Conservation (phyloP, 2,888 invertebrate genomes). For the Andrena hattorfiana region DNA sequence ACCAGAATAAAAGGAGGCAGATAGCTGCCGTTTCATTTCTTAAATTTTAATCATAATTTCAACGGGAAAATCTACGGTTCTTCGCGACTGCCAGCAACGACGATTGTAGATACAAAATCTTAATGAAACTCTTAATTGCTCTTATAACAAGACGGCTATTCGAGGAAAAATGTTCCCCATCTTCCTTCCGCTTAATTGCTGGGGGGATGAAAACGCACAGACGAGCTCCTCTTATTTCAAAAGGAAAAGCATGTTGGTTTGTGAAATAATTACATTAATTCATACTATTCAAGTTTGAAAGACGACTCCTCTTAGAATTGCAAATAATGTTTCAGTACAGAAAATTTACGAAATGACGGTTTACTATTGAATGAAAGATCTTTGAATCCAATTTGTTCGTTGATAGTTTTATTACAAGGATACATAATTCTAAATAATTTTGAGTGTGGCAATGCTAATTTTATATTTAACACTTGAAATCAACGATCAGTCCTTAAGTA, state of each 20-base stretch:
- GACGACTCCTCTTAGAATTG: background rate
- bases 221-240: background rate
- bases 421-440: too few species aligned
- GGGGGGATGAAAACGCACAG: background rate
- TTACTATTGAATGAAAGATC: too few species aligned
- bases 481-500: too few species aligned
- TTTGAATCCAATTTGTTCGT: too few species aligned
- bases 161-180: conserved; percentile 9
- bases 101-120: conserved; percentile 26
- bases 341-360: too few species aligned
- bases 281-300: too few species aligned
- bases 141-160: conserved; percentile 5
- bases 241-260: background rate
- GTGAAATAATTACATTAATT: background rate
- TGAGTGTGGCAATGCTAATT: too few species aligned
- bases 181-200: conserved; percentile 9
- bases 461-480: background rate
- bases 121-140: conserved; percentile 31
- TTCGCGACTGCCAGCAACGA: background rate
- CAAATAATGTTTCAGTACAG: background rate
- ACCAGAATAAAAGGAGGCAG: background rate
- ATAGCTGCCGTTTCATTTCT: background rate
- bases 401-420: too few species aligned
- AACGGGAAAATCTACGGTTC: background rate
- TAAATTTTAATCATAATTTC: conserved; percentile 10